Base-by-base conservation (phyloP, 2,113 vertebrate species). In the Proteles cristata region DNA sequence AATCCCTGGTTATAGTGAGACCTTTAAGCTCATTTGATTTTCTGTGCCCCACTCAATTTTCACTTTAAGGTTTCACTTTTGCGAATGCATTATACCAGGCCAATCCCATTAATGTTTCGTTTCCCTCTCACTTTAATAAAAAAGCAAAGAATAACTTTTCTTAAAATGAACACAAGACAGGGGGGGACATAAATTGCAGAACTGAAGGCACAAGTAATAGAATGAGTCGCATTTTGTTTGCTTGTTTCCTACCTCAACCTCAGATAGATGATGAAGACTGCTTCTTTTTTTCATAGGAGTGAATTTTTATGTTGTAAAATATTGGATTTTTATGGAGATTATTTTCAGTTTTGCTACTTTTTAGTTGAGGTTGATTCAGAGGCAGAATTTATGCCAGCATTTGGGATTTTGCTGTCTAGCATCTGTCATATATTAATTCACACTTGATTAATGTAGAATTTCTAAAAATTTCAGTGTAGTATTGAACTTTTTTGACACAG, bases 21-120 rank as follows among this genome's bases (percentile, higher is more conserved):
- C 81, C 93, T 88, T 98, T 96, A 93, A 98, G 65, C 82, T 97
- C 96, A 90, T 98, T 97, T 97, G 94, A 97, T 96, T 98, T 98
- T 94, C 76, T 65, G 45, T 63, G 96, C 85, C 2, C 14, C 43
- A 4, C 90, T 96, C 16, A 43, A 97, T 94, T 94, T 83, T 83
- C 11, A 2, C 69, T 93, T 95, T 89, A 79, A 76, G 77, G 58
- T 90, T 80, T 98, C 88, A 97, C 88, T 97, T 98, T 97, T 88
- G 80, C 55, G 61, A 68, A 91, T 88, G 85, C 87, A 79, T 80
- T 96, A 33, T 65, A 58, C n/a, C 88, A 85, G 55, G 53, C 55
- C 69, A 82, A 68, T 97, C 17, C 28, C 26, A 8, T 21, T 53
- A 86, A 84, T 48, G 33, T 87, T 97, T 94, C 39, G 65, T 58